phyloP scores from a whole-genome alignment of 2,888 invertebrate species.

The Enoplolaimus lenunculus region DNA sequence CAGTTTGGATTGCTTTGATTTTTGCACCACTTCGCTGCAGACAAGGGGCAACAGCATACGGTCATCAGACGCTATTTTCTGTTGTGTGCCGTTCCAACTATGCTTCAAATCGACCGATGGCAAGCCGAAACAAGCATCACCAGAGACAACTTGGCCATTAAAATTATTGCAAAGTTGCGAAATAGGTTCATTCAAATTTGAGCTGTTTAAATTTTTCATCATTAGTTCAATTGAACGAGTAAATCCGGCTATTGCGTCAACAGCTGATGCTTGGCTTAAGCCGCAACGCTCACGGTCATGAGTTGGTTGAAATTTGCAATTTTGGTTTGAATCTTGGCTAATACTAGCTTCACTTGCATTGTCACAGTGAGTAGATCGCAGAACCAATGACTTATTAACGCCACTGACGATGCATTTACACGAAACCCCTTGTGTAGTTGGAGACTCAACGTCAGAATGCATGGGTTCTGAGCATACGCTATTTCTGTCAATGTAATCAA shows the following conservation, averaged over 20 bases:
- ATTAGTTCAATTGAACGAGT: background rate
- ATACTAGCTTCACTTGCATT: background rate
- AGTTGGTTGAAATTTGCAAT: background rate
- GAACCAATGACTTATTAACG: background rate
- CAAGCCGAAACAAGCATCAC: too few species aligned
- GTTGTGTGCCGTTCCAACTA: too few species aligned
- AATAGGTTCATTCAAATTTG: too few species aligned
- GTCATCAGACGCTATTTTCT: too few species aligned
- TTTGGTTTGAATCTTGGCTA: background rate
- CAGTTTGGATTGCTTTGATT: too few species aligned
- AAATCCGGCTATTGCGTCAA: background rate
- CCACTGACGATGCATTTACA: background rate
- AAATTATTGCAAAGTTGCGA: too few species aligned
- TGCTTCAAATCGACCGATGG: too few species aligned
- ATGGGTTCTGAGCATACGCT: background rate
- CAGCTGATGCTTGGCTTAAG: background rate
- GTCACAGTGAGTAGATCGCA: background rate
- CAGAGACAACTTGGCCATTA: too few species aligned
- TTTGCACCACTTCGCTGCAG: too few species aligned
- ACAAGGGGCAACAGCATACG: too few species aligned
- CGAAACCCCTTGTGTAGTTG: background rate
- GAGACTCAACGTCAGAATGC: background rate
- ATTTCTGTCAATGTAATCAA: background rate
- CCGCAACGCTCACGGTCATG: too few species aligned
- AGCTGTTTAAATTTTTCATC: background rate